phyloP scores from a whole-genome alignment of 2,888 invertebrate genomes.

The Teleogryllus oceanicus region DNA sequence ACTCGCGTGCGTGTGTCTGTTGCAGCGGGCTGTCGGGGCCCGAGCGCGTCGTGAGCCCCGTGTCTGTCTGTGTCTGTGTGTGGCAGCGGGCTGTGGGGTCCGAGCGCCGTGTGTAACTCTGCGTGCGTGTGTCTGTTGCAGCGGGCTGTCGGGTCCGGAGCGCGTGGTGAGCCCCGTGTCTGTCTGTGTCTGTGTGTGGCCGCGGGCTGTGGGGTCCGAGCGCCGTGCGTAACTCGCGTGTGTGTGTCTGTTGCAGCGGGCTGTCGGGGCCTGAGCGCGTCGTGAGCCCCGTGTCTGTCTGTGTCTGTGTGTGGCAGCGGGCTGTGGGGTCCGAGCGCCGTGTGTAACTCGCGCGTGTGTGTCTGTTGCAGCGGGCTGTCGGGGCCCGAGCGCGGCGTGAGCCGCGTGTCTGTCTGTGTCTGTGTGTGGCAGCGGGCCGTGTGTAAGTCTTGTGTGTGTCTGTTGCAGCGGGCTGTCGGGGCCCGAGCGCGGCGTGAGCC shows the following conservation, averaged over 20 bases:
- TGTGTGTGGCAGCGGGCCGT: conserved; percentile 63
- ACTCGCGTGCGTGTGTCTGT: neutral
- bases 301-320: too few relatives aligned
- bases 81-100: too few relatives aligned
- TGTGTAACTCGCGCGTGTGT: too few relatives aligned
- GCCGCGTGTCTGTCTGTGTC: conserved; percentile 47
- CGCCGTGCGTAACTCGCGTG: too few relatives aligned
- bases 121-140: too few relatives aligned
- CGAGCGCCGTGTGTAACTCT: too few relatives aligned
- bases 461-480: conserved; percentile 22
- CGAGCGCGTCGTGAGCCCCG: too few relatives aligned
- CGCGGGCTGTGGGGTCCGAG: too few relatives aligned
- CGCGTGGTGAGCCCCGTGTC: conserved; percentile 11
- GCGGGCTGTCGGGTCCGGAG: conserved; percentile 19
- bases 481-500: neutral
- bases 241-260: conserved; percentile 18
- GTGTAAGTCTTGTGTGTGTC: neutral
- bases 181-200: conserved; percentile 61
- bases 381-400: conserved; percentile 1
- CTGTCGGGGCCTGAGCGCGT: neutral
- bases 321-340: too few relatives aligned
- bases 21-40: too few relatives aligned
- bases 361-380: conserved; percentile 21
- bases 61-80: neutral
- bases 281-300: neutral